Evolutionary conservation across 2,888 invertebrate species (phyloP).

Genomic region (Tinea semifulvella): DNA sequence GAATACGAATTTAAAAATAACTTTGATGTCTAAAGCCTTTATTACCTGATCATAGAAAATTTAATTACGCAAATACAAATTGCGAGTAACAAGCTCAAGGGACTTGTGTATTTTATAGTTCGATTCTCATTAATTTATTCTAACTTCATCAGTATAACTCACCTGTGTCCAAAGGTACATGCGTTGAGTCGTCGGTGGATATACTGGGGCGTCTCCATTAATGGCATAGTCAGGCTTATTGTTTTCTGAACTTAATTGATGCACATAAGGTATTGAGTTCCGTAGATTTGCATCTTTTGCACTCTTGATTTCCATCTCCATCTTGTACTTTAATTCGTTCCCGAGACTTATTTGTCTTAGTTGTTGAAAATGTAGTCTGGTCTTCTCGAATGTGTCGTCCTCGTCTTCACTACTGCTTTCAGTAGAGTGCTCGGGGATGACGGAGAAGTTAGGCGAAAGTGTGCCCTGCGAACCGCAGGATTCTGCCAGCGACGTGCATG

Average conservation of each 20-base stretch:
- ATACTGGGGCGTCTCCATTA: slow-evolving; percentile 51
- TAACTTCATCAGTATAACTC: no score
- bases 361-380: slow-evolving; percentile 69
- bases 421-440: slow-evolving; percentile 48
- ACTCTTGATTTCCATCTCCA: slow-evolving; percentile 71
- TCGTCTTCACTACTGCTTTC: slow-evolving; percentile 63
- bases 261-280: slow-evolving; percentile 68
- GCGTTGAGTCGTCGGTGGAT: slow-evolving; percentile 56
- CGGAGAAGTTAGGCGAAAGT: slow-evolving; percentile 48
- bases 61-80: no score
- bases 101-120: no score
- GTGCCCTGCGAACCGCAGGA: slow-evolving; percentile 58
- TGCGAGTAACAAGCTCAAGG: no score
- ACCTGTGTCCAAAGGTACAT: slow-evolving; percentile 55
- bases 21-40: no score
- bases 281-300: slow-evolving; percentile 68
- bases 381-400: slow-evolving; percentile 63
- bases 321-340: slow-evolving; percentile 68
- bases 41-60: no score
- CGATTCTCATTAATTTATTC: no score
- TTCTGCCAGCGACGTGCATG: slow-evolving; percentile 68
- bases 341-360: slow-evolving; percentile 70
- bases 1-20: no score
- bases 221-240: slow-evolving; percentile 58
- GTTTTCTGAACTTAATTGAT: slow-evolving; percentile 67